These are phyloP conservation scores for Ficedula albicollis DNA, from an alignment of 2,797 vertebrate genomes.

Conservation along the genomic window DNA sequence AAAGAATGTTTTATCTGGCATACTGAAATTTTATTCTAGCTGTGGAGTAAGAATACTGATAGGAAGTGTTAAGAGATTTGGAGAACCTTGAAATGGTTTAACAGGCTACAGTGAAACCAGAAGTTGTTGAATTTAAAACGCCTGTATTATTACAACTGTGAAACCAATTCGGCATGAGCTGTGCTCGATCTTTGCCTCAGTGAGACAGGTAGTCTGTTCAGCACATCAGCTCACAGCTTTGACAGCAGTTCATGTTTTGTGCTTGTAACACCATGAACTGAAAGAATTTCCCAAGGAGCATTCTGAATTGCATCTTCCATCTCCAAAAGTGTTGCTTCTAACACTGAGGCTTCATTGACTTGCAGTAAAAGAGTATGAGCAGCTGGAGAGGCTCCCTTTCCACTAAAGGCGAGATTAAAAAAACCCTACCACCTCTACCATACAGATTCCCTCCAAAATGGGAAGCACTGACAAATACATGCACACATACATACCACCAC, in stretches of 20 bases:
- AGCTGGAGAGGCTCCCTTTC: neutral
- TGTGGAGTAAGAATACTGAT: neutral
- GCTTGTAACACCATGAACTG: neutral
- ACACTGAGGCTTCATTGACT: neutral
- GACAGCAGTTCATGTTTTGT: neutral
- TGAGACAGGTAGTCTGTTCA: neutral
- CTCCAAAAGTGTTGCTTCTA: neutral
- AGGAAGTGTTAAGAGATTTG: neutral
- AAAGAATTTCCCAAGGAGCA: neutral
- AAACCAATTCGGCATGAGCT: neutral
- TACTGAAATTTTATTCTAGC: neutral
- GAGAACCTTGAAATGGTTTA: neutral
- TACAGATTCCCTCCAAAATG: neutral
- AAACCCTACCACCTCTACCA: neutral
- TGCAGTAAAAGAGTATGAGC: neutral
- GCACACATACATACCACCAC: accelerated
- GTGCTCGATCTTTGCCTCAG: neutral
- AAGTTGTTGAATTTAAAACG: neutral
- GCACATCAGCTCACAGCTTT: neutral
- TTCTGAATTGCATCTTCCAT: neutral
- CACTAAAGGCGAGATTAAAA: neutral
- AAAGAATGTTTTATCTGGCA: neutral
- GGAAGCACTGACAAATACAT: neutral
- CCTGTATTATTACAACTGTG: neutral
- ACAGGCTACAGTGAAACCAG: neutral